A percentile compares a stretch with the other conserved stretches of the same genome.
Conservation (phyloP, 2,888 invertebrate genomes). For the Ectobius pallidus region DNA sequence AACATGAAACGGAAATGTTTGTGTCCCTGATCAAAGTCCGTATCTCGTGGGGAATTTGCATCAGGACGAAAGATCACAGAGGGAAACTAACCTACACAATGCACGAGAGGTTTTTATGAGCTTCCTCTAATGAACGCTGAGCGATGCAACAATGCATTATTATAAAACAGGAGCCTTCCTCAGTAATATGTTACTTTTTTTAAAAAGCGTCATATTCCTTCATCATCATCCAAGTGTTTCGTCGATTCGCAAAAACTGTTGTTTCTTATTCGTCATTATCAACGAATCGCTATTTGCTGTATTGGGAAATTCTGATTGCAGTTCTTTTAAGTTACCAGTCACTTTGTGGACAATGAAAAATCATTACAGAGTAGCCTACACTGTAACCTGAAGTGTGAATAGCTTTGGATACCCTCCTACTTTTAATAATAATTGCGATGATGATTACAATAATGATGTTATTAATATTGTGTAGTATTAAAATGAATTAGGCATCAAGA, state of each 20-base stretch:
- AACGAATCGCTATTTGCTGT: too few species aligned
- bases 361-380: too few species aligned
- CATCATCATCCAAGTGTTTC: background rate
- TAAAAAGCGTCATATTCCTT: background rate
- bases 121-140: conserved; percentile 8
- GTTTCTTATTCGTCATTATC: conserved; percentile 7
- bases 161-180: background rate
- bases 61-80: conserved; percentile 25
- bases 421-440: too few species aligned
- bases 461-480: too few species aligned
- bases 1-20: background rate
- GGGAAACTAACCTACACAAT: background rate
- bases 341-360: too few species aligned
- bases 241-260: background rate
- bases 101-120: background rate
- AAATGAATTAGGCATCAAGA: too few species aligned
- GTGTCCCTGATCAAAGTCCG: conserved; percentile 17
- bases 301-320: too few species aligned
- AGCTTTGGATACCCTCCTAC: too few species aligned
- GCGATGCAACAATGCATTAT: background rate
- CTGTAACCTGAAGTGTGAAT: too few species aligned
- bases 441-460: too few species aligned
- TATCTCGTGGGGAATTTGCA: conserved; percentile 10
- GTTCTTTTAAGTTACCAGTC: too few species aligned
- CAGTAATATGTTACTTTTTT: background rate